Base-by-base conservation (phyloP, 2,113 vertebrate genomes). In the Puma concolor region DNA sequence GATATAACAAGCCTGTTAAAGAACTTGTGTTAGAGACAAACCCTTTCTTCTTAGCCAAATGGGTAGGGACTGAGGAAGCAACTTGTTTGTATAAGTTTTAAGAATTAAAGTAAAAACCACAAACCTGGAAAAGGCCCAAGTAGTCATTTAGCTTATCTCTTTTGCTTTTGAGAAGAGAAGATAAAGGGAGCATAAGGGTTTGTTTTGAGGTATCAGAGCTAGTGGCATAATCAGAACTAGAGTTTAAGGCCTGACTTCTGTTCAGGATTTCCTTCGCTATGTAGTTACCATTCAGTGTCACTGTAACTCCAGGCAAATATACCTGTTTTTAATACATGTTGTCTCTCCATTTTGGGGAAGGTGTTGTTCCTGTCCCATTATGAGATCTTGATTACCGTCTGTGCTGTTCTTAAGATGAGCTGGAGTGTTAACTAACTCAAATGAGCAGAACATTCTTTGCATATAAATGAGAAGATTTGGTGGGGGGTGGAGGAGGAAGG, bases 401-500 rank as follows among this genome's bases (percentile, higher is more conserved):
- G 25, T 64, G 36, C 29, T 84, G 6, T 74, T 88, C 23, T 94
- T 84, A 50, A 72, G 12, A 80, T 85, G 29, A 72, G 8, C 9
- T 94, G 25, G 14, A 67, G 7, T 88, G 38, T 83, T 89, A 41
- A 72, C 44, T 74, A 29, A 88, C 36, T 63, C 69, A 76, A 79
- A 33, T 36, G 29, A 82, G 11, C 7, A 9, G 12, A 84, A 74
- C 11, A 86, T 12, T 66, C 33, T 63, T 91, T 36, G 50, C 52
- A 81, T n/a, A 80, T 36, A 91, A 88, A n/a, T 95, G 52, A 33
- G 52, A 86, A 33, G 16, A 36, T 86, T 97, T 97, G 96, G 29
- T 60, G 57, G 8, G 19, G 7, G 21, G 57, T 50, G 2, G 11
- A 14, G 25, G 7, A 38, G 64, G 71, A 91, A 93, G 72, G 57